Evolutionary conservation across 2,797 vertebrate genomes (phyloP), one percentile per base, ranked within the genome.

Genomic region (Myioborus miniatus): DNA sequence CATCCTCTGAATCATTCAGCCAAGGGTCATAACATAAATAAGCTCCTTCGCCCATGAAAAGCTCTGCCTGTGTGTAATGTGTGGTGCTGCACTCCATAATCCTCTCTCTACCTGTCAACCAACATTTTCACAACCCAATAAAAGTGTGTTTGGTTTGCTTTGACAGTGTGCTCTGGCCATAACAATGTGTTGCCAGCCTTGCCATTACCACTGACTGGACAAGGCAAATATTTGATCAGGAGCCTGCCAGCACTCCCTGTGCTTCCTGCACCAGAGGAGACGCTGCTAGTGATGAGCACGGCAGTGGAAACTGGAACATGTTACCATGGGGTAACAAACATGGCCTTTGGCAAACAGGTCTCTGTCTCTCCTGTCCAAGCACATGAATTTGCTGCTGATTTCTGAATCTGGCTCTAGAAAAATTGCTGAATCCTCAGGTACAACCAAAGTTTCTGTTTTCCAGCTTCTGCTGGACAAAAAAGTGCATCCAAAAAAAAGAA

Each of bases 1-100:
- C 47, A 69, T 76, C 90, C 82, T 83, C 58, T 65, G 65, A 96
- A 82, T 72, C 74, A 44, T 65, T 76, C 88, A 78, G 50, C 47
- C 55, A 86, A 75, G 43, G 24, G 26, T 69, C 18, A 12, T 71
- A 74, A 43, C 15, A 81, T 37, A 82, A 92, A 92, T 29, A 39
- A 75, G n/a, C 21, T 85, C 41, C 53, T 64, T 86, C 80, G 68
- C 29, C 36, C 65, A n/a, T 20, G 21, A 53, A 93, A 83, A 94
- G 15, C 46, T 81, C 77, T 93, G 58, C 8, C 80, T 84, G 72
- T 60, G 53, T 2, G 3, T 24, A 23, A 5, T 74, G 50, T 52
- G 44, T 47, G 69, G 62, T 64, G 72, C 53, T 89, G 19, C 29
- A 53, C 49, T 68, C 39, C 3, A 2, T 39, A 53, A 78, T 43